A percentile compares a stretch with the other conserved stretches of the same genome.
Evolutionary conservation across 2,797 vertebrate genomes (phyloP).

Genomic region (Bryconaethiops microstoma): DNA sequence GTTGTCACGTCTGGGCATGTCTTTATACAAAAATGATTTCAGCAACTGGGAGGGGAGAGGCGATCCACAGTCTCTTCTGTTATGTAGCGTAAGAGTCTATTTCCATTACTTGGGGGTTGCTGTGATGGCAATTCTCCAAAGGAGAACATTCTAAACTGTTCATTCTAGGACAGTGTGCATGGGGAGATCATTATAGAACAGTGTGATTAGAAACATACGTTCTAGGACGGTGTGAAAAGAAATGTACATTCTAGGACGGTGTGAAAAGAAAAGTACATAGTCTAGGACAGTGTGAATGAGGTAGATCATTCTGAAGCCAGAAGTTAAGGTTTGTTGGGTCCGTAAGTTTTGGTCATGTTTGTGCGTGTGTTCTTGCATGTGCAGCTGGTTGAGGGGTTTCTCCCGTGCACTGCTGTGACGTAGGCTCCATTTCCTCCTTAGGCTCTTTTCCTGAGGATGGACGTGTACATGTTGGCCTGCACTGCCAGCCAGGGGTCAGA

Average conservation of each 20-base stretch:
- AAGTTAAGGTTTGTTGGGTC: not conserved
- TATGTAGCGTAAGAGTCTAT: not conserved
- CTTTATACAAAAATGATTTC: slow-evolving; percentile 10
- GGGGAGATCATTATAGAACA: no score
- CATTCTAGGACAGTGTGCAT: no score
- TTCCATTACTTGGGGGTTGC: not conserved
- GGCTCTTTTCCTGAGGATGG: slow-evolving; percentile 70
- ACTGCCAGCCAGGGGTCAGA: slow-evolving; percentile 62
- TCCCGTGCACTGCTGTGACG: slow-evolving; percentile 65
- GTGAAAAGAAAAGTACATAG: no score
- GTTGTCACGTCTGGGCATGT: slow-evolving; percentile 60
- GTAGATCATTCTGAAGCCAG: not conserved
- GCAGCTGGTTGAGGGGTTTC: slow-evolving; percentile 36
- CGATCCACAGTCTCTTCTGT: not conserved
- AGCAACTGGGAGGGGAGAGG: not conserved
- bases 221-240: not conserved
- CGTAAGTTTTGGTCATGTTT: not conserved
- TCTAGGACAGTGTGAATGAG: not conserved
- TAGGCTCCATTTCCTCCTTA: slow-evolving; percentile 66
- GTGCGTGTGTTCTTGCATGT: slow-evolving; percentile 30
- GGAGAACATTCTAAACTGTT: no score
- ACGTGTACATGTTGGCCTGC: slow-evolving; percentile 61
- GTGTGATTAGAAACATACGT: no score
- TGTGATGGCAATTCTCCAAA: not conserved
- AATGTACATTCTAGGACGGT: no score